Evolutionary conservation across 2,888 invertebrate genomes (phyloP).

Genomic region (Mantis religiosa): DNA sequence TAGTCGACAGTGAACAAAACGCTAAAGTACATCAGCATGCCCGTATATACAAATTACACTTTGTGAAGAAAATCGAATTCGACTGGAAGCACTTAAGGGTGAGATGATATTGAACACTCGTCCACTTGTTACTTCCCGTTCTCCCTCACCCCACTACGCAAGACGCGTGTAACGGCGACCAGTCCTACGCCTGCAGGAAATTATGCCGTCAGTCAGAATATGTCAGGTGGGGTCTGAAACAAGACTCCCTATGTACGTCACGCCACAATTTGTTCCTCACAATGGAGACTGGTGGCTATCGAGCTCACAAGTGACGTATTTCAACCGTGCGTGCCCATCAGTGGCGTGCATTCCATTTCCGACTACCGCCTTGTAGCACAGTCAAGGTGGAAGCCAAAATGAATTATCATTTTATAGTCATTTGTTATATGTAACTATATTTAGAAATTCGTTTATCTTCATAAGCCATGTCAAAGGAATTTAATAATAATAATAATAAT

Average conservation of each 20-base stretch:
- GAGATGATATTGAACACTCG: neutral
- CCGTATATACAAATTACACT: no score
- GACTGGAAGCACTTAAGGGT: neutral
- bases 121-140: neutral
- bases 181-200: neutral
- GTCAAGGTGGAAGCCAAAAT: no score
- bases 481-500: no score
- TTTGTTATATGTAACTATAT: no score
- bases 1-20: no score
- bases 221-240: neutral
- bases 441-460: no score
- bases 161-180: neutral
- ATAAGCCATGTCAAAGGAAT: no score
- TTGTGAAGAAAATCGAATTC: no score
- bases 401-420: no score
- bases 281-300: neutral
- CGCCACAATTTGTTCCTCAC: neutral
- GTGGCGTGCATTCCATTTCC: neutral
- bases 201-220: constrained; percentile 1
- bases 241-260: neutral
- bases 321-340: neutral
- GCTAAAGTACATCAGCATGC: no score
- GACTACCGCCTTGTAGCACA: neutral
- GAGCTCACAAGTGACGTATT: neutral
- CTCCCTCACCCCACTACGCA: neutral